Conservation (phyloP, 2,113 vertebrate species). For the Spheniscus mendiculus region DNA sequence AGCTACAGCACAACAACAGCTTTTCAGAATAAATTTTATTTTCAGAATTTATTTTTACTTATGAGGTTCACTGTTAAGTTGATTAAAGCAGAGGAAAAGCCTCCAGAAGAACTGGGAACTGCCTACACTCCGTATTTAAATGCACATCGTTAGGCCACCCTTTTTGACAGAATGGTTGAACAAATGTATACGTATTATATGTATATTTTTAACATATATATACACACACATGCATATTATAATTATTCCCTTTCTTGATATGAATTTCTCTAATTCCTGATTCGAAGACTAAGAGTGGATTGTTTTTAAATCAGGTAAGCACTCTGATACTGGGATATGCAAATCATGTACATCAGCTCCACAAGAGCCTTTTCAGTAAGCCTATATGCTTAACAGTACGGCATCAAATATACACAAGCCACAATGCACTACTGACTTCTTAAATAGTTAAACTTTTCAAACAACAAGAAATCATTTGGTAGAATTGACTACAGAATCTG, state of each 20-base stretch:
- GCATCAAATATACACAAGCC: background rate
- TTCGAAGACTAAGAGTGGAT: background rate
- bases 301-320: background rate
- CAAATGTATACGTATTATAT: background rate
- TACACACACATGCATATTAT: rapidly evolving
- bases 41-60: background rate
- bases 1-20: background rate
- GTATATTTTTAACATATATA: background rate
- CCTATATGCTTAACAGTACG: background rate
- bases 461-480: background rate
- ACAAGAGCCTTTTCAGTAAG: background rate
- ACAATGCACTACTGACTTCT: background rate
- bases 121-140: background rate
- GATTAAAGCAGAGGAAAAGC: background rate
- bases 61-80: background rate
- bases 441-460: background rate
- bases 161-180: background rate
- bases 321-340: background rate
- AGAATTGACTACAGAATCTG: background rate
- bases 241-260: background rate
- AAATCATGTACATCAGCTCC: background rate
- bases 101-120: background rate
- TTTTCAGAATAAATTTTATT: background rate
- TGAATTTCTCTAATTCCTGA: background rate
- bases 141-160: background rate